phyloP scores from a whole-genome alignment of 2,888 invertebrate species.

The Eristalinus aeneus region DNA sequence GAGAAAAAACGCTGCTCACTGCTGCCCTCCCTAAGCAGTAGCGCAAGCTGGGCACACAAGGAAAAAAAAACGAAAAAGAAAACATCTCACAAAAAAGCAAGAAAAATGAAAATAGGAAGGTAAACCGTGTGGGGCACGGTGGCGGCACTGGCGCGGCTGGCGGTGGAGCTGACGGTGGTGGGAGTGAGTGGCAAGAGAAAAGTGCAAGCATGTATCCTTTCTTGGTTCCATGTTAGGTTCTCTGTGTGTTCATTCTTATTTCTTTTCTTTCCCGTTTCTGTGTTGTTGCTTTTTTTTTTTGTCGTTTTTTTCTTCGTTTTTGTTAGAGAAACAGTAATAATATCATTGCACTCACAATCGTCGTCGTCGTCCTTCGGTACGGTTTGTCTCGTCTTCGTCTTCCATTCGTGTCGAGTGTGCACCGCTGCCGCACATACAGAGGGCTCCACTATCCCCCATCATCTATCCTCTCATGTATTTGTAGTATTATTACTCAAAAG shows the following conservation, averaged over 20 bases:
- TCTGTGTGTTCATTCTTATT: conserved; percentile 1
- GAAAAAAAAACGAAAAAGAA: conserved; percentile 40
- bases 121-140: conserved; percentile 56
- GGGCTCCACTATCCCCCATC: conserved; percentile 17
- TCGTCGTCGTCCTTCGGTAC: conserved; percentile 70
- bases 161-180: conserved; percentile 41
- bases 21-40: not conserved
- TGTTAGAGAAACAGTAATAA: conserved; percentile 70
- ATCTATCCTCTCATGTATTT: conserved; percentile 51
- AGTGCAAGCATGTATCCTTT: conserved; percentile 72
- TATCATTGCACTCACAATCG: conserved; percentile 71
- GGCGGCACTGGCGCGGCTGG: conserved; percentile 18
- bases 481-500: conserved; percentile 68
- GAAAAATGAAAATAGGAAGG: conserved; percentile 69
- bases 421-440: conserved; percentile 42
- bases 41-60: conserved; percentile 25
- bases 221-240: conserved; percentile 74
- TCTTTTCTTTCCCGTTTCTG: conserved; percentile 11
- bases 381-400: conserved; percentile 68
- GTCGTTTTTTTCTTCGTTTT: conserved; percentile 58
- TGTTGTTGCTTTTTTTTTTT: conserved; percentile 7
- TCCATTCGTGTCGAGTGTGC: conserved; percentile 56
- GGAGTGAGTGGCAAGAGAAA: conserved; percentile 41
- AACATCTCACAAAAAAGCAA: conserved; percentile 19
- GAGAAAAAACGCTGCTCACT: conserved; percentile 45